These are phyloP conservation scores for Drosophila sproati DNA, from an alignment of 1,140 invertebrate species.

Conservation along the genomic window DNA sequence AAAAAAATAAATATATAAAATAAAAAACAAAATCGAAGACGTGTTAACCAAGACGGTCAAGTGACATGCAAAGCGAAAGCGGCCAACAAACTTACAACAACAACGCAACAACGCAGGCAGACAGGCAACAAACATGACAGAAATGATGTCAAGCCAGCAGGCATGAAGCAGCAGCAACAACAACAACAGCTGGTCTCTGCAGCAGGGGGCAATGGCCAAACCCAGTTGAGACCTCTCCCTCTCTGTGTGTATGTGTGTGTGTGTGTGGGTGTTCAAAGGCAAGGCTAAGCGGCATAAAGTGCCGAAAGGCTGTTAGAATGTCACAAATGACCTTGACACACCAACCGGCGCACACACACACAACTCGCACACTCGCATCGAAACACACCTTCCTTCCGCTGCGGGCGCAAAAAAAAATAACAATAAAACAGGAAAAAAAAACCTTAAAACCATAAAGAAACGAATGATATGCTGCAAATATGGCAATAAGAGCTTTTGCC, in stretches of 20 bases:
- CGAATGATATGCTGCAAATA: constrained; percentile 27
- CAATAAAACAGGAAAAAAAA: constrained; percentile 43
- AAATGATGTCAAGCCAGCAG: constrained; percentile 80
- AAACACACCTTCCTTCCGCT: constrained; percentile 75
- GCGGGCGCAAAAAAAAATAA: constrained; percentile 36
- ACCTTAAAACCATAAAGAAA: constrained; percentile 22
- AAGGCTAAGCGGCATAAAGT: constrained; percentile 35
- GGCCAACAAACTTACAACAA: constrained; percentile 33
- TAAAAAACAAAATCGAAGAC: constrained; percentile 39
- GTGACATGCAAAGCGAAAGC: constrained; percentile 72
- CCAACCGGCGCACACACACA: constrained; percentile 53
- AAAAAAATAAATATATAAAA: constrained; percentile 9
- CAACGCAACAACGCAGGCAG: constrained; percentile 13
- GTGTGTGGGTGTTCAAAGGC: constrained; percentile 43
- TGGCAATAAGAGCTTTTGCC: constrained; percentile 24
- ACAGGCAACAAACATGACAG: constrained; percentile 63
- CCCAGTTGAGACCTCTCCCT: constrained; percentile 39
- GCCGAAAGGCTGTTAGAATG: constrained; percentile 70
- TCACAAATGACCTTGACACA: constrained; percentile 77
- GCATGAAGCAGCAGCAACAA: constrained; percentile 38
- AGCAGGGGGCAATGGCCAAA: constrained; percentile 55
- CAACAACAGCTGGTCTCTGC: constrained; percentile 25
- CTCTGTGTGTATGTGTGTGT: constrained; percentile 31
- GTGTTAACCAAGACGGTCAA: constrained; percentile 69
- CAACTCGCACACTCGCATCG: constrained; percentile 21